Evolutionary conservation across 2,113 vertebrate genomes (phyloP), one percentile per base, ranked within the genome.

Genomic region (Desmodus rotundus): DNA sequence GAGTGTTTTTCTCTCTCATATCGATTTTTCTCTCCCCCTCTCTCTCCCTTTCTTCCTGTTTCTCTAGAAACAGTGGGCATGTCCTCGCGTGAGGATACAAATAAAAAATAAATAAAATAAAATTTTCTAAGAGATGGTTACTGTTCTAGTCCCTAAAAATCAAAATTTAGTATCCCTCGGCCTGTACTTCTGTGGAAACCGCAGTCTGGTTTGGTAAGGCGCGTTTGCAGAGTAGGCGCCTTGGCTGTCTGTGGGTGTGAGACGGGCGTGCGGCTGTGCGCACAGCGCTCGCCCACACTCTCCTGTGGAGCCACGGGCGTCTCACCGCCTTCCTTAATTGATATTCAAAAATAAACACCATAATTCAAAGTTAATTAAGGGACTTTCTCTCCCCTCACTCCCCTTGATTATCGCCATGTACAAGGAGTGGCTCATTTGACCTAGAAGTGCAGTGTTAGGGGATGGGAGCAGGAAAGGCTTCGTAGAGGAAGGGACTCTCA

Each of bases 281-380:
- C 17, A 31, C 4, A 4, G 17, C 73, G n/a, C 20, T 86, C n/a
- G 43, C n/a, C 61, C 24, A 54, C 85, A 70, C 12, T 58, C 13
- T 33, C 33, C 78, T 84, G 8, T 84, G 52, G 70, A 63, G 67
- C 65, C 45, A 47, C 2, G 15, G 58, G 68, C 68, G 47, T 47
- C 54, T 45, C 13, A 26, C 3, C 36, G 33, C 43, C n/a, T 50
- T 24, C 56, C 77, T 70, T 74, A 73, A n/a, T 72, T 87, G 63
- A 26, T 68, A 87, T 63, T 95, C 85, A 47, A 90, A 81, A 90
- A 73, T 86, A 74, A 65, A 56, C 43, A 19, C 5, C 19, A 58
- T n/a, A 67, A 90, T 92, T 77, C 50, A 84, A 93, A 84, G 83
- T n/a, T n/a, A 87, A 87, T 43, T 14, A 36, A 76, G 54, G 43